Percentiles rank a stretch among this genome's conserved stretches.
Evolutionary conservation across 1,140 invertebrate species (phyloP).

Genomic region (Pseudoatta argentina): DNA sequence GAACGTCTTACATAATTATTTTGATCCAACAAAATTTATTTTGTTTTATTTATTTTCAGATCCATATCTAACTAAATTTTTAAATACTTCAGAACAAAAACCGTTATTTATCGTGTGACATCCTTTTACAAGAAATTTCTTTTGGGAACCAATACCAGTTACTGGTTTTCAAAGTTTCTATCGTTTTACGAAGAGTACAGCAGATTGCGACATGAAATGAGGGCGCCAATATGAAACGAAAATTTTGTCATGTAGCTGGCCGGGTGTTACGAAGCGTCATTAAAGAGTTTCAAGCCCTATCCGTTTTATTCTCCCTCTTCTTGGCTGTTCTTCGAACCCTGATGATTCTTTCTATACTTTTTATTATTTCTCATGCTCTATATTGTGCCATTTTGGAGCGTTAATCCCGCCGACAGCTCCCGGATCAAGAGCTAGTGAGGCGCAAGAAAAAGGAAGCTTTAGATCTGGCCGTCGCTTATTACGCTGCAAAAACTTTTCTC

Average conservation of each 20-base stretch:
- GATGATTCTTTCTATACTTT: slow-evolving; percentile 6
- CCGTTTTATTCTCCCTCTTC: neutral
- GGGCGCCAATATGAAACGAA: slow-evolving; percentile 33
- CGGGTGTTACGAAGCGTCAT: slow-evolving; percentile 49
- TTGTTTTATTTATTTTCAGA: too few species aligned
- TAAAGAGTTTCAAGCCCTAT: slow-evolving; percentile 41
- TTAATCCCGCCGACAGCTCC: slow-evolving; percentile 70
- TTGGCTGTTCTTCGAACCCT: neutral
- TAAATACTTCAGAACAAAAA: too few species aligned
- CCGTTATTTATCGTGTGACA: too few species aligned
- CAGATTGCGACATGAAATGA: neutral
- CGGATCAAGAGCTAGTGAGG: slow-evolving; percentile 34
- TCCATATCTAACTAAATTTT: too few species aligned
- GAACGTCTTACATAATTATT: too few species aligned
- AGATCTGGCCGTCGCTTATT: slow-evolving; percentile 76
- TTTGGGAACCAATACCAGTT: neutral
- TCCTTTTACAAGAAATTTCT: neutral
- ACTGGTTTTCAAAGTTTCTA: neutral
- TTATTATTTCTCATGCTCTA: slow-evolving; percentile 62
- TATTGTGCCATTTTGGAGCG: slow-evolving; percentile 53
- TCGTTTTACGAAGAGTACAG: neutral
- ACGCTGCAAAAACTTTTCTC: slow-evolving; percentile 82
- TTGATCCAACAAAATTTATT: too few species aligned
- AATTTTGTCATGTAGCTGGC: slow-evolving; percentile 36
- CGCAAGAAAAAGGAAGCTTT: slow-evolving; percentile 38